Percentiles rank a stretch among this genome's conserved stretches.
phyloP scores from a whole-genome alignment of 2,113 vertebrate genomes.

The Tonatia bakeri region DNA sequence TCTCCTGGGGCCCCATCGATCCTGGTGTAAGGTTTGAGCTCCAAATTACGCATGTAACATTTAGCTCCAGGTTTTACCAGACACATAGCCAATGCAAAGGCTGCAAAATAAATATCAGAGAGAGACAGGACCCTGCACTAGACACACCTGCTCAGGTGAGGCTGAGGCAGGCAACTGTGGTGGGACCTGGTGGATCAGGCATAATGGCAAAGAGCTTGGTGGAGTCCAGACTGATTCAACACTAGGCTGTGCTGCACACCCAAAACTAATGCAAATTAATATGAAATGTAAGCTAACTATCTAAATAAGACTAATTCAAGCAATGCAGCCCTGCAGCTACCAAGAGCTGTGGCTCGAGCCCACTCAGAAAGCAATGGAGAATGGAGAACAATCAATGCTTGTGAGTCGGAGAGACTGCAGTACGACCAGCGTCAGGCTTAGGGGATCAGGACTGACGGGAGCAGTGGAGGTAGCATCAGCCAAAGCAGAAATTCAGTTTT shows the following conservation, averaged over 20 bases:
- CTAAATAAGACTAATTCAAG: neutral
- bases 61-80: neutral
- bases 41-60: neutral
- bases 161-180: neutral
- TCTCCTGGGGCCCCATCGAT: neutral
- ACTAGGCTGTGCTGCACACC: neutral
- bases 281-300: neutral
- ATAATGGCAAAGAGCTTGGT: neutral
- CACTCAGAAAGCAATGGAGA: neutral
- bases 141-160: neutral
- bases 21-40: neutral
- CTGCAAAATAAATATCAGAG: neutral
- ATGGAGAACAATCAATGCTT: neutral
- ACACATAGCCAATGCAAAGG: neutral
- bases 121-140: neutral
- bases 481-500: neutral
- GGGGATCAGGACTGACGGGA: neutral
- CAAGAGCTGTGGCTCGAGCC: neutral
- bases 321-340: neutral
- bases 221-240: neutral
- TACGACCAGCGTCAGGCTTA: neutral
- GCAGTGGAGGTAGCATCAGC: neutral
- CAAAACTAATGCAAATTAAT: neutral
- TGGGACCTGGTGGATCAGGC: neutral
- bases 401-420: neutral